Evolutionary conservation across 2,113 vertebrate genomes (phyloP).

Genomic region (Dendrocopos noguchii): DNA sequence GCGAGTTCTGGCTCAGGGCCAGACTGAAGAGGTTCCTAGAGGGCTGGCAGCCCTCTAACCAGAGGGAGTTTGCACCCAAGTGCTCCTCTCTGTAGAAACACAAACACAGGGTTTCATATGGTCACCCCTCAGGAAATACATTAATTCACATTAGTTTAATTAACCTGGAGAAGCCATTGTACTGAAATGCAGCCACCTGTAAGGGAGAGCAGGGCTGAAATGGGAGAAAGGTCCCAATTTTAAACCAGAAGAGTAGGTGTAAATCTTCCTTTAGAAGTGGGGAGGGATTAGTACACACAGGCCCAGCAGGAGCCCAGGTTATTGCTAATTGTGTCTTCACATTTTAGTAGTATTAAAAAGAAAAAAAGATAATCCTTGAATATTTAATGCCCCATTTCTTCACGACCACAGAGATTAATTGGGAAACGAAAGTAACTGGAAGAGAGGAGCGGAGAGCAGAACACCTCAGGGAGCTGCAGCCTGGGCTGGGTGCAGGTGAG

Average conservation of each 20-base stretch:
- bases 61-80: background rate
- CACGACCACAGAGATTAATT: background rate
- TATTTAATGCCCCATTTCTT: conserved; percentile 6
- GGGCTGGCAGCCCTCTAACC: background rate
- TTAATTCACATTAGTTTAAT: background rate
- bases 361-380: background rate
- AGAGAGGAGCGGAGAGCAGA: background rate
- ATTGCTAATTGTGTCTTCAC: background rate
- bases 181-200: background rate
- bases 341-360: background rate
- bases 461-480: background rate
- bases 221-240: background rate
- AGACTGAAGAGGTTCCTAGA: background rate
- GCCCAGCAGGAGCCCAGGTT: background rate
- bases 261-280: background rate
- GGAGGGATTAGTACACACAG: background rate
- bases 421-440: background rate
- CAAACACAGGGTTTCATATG: background rate
- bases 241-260: background rate
- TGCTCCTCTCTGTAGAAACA: background rate
- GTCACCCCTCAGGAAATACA: conserved; percentile 14
- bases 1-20: background rate
- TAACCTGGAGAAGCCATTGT: background rate
- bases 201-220: background rate
- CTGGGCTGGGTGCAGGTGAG: background rate